Percentiles rank a stretch among this genome's conserved stretches.
These are phyloP conservation scores for Micrasema longulum DNA, from an alignment of 1,140 invertebrate genomes.

Conservation along the genomic window DNA sequence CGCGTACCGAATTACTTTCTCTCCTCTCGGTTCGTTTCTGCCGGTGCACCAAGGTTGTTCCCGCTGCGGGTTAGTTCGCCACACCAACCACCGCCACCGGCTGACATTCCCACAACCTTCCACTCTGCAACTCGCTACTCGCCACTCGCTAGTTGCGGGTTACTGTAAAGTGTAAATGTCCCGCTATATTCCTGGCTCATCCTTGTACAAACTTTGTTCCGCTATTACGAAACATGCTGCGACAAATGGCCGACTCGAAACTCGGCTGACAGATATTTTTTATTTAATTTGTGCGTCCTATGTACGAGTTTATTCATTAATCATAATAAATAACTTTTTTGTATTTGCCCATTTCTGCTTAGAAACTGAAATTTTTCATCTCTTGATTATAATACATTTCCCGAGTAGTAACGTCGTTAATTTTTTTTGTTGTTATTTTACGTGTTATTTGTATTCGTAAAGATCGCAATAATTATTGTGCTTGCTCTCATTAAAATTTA, in stretches of 20 bases:
- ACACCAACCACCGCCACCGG: not conserved
- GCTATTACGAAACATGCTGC: no score
- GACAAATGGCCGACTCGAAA: not conserved
- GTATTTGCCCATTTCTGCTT: no score
- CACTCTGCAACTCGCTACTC: not conserved
- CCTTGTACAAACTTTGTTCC: not conserved
- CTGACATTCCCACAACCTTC: constrained; percentile 8
- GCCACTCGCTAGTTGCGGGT: not conserved
- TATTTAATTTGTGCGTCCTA: no score
- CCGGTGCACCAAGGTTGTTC: constrained; percentile 23
- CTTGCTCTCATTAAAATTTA: no score
- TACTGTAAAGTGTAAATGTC: constrained; percentile 17
- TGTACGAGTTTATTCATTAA: no score
- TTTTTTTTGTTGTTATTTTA: no score
- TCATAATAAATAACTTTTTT: no score
- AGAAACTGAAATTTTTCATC: no score
- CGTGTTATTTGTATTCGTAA: no score
- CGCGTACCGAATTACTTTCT: not conserved
- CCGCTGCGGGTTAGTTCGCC: constrained; percentile 5
- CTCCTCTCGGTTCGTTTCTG: constrained; percentile 1
- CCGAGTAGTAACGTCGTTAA: no score
- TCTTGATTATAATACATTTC: no score
- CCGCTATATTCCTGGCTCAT: constrained; percentile 17
- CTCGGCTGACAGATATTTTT: not conserved
- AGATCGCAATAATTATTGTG: no score